Evolutionary conservation across 2,797 vertebrate genomes (phyloP).

Genomic region (Lateolabrax maculatus): DNA sequence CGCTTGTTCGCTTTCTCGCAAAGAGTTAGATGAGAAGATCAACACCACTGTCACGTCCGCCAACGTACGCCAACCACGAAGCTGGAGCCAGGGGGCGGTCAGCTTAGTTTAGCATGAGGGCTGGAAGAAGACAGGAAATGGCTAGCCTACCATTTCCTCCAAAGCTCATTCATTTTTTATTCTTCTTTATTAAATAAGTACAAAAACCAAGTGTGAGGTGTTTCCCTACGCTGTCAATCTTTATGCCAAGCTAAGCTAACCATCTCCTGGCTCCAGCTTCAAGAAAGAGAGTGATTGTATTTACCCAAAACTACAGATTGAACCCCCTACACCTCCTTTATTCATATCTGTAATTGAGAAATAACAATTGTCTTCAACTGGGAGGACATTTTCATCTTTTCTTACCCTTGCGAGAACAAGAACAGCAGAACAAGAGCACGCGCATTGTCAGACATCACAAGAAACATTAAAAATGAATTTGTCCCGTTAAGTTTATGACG

Average conservation of each 20-base stretch:
- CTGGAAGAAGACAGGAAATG: too few relatives aligned
- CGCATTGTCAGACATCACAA: not conserved
- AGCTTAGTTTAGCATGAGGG: too few relatives aligned
- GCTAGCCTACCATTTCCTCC: not conserved
- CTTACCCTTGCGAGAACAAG: not conserved
- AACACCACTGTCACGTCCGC: too few relatives aligned
- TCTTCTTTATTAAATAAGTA: not conserved
- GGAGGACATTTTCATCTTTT: not conserved
- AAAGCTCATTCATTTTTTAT: not conserved
- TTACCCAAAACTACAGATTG: not conserved
- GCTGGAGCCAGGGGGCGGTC: too few relatives aligned
- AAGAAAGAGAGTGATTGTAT: not conserved
- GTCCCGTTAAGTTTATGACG: constrained; percentile 35
- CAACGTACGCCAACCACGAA: too few relatives aligned
- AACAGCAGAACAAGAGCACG: not conserved
- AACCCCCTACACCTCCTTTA: not conserved
- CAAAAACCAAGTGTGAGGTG: not conserved
- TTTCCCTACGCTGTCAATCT: not conserved
- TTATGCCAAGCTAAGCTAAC: not conserved
- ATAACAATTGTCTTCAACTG: not conserved
- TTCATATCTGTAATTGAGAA: not conserved
- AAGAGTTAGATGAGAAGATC: not conserved
- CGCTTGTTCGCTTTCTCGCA: not conserved
- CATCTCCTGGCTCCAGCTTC: not conserved
- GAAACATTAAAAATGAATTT: constrained; percentile 33